Evolutionary conservation across 2,888 invertebrate species (phyloP).

Genomic region (Frankliniella intonsa): DNA sequence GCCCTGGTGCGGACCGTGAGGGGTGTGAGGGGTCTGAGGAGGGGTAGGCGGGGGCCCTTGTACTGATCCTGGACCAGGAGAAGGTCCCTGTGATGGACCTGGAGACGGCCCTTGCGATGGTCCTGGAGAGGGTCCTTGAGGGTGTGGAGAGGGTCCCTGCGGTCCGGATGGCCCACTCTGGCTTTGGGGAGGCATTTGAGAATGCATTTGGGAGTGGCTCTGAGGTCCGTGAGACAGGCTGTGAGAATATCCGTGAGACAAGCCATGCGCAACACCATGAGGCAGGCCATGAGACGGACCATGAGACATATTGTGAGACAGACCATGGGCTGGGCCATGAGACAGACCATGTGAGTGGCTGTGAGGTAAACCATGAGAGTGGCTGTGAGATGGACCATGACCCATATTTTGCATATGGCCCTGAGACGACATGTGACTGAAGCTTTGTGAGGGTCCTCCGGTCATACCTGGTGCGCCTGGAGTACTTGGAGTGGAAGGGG

Average conservation of each 20-base stretch:
- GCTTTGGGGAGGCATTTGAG: background rate
- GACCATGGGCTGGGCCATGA: background rate
- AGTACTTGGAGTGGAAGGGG: conserved; percentile 5
- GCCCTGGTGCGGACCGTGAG: background rate
- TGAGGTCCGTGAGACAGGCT: conserved; percentile 2
- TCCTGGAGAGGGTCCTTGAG: conserved; percentile 6
- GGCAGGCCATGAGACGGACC: conserved; percentile 3
- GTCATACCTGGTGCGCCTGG: conserved; percentile 23
- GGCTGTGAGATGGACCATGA: background rate
- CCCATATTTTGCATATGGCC: background rate
- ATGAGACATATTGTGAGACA: background rate
- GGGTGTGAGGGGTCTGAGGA: background rate
- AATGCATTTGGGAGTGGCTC: conserved; percentile 2
- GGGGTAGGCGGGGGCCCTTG: background rate
- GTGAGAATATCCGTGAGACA: background rate
- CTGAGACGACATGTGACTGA: background rate
- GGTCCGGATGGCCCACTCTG: background rate
- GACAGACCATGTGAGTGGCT: background rate
- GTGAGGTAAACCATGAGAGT: conserved; percentile 13
- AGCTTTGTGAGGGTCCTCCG: background rate
- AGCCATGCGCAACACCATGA: background rate
- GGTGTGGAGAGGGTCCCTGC: background rate
- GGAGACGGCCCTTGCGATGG: background rate
- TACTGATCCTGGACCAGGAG: background rate
- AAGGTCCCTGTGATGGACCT: background rate